phyloP scores from a whole-genome alignment of 2,113 vertebrate genomes.

The Misgurnus anguillicaudatus region DNA sequence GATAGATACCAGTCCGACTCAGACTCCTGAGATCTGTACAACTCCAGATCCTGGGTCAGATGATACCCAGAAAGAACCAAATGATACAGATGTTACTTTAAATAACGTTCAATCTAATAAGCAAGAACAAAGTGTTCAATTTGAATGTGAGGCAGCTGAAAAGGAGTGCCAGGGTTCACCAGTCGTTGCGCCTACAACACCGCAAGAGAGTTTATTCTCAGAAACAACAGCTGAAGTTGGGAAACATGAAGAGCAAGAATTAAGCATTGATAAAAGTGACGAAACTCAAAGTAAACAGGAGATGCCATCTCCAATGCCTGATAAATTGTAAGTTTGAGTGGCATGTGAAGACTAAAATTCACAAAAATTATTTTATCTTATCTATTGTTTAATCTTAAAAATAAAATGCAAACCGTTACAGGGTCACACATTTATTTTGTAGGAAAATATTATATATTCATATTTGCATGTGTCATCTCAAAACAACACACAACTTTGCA shows the following conservation, averaged over 20 bases:
- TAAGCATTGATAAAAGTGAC: constrained; percentile 34
- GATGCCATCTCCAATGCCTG: neutral
- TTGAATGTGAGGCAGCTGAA: constrained; percentile 13
- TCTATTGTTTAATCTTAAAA: too few relatives aligned
- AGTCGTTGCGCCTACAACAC: neutral
- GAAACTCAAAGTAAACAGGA: constrained; percentile 27
- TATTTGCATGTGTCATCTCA: constrained; percentile 15
- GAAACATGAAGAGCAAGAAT: constrained; percentile 17
- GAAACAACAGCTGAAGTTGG: constrained; percentile 2
- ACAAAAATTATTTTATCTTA: neutral
- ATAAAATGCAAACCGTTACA: too few relatives aligned
- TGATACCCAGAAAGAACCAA: constrained; percentile 4
- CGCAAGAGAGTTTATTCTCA: neutral
- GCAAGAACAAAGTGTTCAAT: neutral
- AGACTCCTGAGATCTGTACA: neutral
- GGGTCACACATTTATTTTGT: too few relatives aligned
- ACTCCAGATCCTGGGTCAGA: neutral
- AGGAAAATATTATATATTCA: too few relatives aligned
- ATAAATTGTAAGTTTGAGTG: constrained; percentile 55
- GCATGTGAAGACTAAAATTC: constrained; percentile 8
- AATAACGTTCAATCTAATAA: neutral
- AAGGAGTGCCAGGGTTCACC: constrained; percentile 1
- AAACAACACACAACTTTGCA: neutral
- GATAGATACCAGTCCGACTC: neutral
- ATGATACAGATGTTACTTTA: neutral